Evolutionary conservation across 2,797 vertebrate species (phyloP).

Genomic region (Aeoliscus strigatus): DNA sequence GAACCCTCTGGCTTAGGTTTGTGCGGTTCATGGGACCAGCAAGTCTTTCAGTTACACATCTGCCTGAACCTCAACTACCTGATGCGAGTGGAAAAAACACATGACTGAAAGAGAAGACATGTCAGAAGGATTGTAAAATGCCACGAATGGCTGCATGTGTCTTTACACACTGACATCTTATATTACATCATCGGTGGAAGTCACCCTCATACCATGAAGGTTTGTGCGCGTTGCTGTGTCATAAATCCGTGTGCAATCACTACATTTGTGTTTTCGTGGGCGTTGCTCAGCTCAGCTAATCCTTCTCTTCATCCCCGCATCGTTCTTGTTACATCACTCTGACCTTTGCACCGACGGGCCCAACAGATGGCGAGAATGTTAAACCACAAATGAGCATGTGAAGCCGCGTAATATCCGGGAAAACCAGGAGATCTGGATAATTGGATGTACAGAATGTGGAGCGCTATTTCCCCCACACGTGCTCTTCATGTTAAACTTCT

Average conservation of each 20-base stretch:
- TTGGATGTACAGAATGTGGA: too few relatives aligned
- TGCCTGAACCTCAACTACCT: conserved; percentile 17
- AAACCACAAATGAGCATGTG: conserved; percentile 36
- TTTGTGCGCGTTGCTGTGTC: conserved; percentile 31
- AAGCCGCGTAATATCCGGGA: conserved; percentile 8
- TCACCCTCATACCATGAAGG: background rate
- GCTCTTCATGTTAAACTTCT: too few relatives aligned
- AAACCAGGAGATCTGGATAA: conserved; percentile 15
- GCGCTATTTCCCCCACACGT: too few relatives aligned
- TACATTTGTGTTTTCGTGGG: conserved; percentile 47
- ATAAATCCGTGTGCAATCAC: conserved; percentile 71
- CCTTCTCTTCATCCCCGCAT: conserved; percentile 59
- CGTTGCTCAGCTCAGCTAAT: conserved; percentile 63
- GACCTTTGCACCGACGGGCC: conserved; percentile 54
- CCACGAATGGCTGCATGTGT: background rate
- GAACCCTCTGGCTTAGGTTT: background rate
- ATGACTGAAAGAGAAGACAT: conserved; percentile 5
- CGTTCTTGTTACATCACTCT: conserved; percentile 63
- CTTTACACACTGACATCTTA: background rate
- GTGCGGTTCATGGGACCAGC: conserved; percentile 16
- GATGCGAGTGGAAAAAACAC: conserved; percentile 10
- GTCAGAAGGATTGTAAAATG: conserved; percentile 11
- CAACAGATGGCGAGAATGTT: conserved; percentile 61
- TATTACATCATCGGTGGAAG: background rate
- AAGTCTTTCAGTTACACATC: conserved; percentile 28